Base-by-base conservation (phyloP, 2,888 invertebrate genomes). In the Gnatocerus cornutus region DNA sequence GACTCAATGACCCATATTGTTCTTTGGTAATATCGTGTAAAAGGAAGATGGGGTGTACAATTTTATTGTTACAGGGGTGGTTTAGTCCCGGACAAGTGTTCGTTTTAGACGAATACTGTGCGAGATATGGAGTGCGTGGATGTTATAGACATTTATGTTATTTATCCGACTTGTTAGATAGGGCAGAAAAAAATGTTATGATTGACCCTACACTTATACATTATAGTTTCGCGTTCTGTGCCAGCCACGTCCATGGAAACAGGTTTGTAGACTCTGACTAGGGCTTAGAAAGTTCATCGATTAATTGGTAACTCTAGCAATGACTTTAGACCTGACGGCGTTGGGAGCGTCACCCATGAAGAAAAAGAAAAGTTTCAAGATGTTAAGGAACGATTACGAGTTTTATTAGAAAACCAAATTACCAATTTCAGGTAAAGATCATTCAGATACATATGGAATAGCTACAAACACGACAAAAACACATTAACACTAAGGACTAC, bases 1-100 rank as follows among this genome's bases (percentile, higher is more conserved):
- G 99, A 79, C 90, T 99, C 72, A 95, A 93, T 84, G 99, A 99
- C 87, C 97, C 97, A n/a, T 99, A 97, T 84, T 98, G 98, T 83
- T 99, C 98, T 69, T 87, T 99, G 90, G 97, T 96, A 83, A 16
- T 21, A 46, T 9, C 6, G 41, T 52, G 12, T 33, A 52, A 50
- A 27, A 29, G 12, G 9, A 30, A 37, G 1, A 13, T 13, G n/a
- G 45, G 33, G 29, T 59, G 9, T 43, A 27, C 52, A 29, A 52
- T 43, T 33, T 37, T n/a, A 52, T 63, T 58, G 4, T 81, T 85
- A 12, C 84, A 97, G 97, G 99, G 99, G 76, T 99, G 99, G 99
- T 99, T 99, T 86, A 98, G 98, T 80, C 99, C 99, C 0, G 99
- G 99, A 0, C 99, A 99, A 89, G 94, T 99, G 61, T 99, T 99